Evolutionary conservation across 1,140 invertebrate species (phyloP).

Genomic region (Monomorium pharaonis): DNA sequence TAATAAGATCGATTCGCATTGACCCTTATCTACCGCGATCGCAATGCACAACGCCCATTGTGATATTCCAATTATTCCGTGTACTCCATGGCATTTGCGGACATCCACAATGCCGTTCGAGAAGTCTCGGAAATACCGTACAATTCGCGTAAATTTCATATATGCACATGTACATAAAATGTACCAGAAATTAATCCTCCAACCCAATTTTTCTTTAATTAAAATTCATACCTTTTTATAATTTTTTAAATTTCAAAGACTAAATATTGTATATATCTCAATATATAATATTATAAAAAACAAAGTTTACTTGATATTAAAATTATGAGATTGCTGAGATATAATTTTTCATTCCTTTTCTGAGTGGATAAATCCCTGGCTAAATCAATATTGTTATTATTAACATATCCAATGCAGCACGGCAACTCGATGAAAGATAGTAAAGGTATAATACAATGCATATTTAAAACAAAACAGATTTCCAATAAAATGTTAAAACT

Average conservation of each 20-base stretch:
- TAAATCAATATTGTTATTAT: background rate
- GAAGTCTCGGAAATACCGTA: conserved; percentile 17
- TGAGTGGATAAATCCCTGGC: background rate
- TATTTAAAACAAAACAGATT: background rate
- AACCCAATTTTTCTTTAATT: background rate
- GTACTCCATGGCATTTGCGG: conserved; percentile 2
- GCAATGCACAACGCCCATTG: conserved; percentile 27
- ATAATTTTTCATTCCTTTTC: background rate
- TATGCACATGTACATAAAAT: background rate
- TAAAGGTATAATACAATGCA: background rate
- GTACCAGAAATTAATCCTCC: background rate
- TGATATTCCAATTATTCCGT: conserved; percentile 58
- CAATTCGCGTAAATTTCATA: conserved; percentile 22
- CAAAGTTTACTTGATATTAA: background rate
- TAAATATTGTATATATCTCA: background rate
- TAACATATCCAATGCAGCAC: background rate
- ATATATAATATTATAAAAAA: background rate
- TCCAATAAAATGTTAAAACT: background rate
- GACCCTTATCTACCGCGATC: conserved; percentile 42
- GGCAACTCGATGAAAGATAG: background rate
- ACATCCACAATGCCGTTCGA: conserved; percentile 6
- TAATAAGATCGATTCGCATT: conserved; percentile 37
- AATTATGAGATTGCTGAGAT: background rate
- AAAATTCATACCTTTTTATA: background rate
- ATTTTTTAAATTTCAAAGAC: background rate